These are phyloP conservation scores for Nasonia oneida DNA, from an alignment of 2,888 invertebrate genomes.

Conservation along the genomic window DNA sequence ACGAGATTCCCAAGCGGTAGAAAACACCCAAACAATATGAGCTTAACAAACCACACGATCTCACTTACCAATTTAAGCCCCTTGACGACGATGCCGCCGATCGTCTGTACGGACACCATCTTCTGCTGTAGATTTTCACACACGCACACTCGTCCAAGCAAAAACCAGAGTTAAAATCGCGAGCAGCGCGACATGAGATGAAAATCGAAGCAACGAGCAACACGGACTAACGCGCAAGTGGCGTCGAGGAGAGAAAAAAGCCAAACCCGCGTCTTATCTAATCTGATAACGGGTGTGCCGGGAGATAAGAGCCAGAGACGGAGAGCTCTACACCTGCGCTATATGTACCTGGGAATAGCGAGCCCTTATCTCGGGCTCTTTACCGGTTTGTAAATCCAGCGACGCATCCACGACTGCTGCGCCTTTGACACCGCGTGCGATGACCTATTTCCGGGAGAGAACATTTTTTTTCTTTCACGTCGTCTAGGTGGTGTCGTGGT, in stretches of 20 bases:
- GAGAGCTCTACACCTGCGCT: conserved; percentile 52
- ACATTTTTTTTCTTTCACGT: conserved; percentile 5
- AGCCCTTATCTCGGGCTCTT: conserved; percentile 30
- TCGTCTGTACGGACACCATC: conserved; percentile 91
- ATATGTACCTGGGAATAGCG: neutral
- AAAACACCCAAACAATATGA: neutral
- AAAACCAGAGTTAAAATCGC: neutral
- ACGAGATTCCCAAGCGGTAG: neutral
- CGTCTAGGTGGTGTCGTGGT: neutral
- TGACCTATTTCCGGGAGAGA: conserved; percentile 25
- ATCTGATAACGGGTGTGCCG: conserved; percentile 73
- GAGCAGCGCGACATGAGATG: neutral
- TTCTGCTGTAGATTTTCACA: conserved; percentile 67
- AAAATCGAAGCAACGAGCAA: neutral
- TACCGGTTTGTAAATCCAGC: neutral
- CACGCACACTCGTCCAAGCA: neutral
- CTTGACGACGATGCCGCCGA: conserved; percentile 90
- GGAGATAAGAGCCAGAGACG: conserved; percentile 67
- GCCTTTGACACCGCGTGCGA: conserved; percentile 16
- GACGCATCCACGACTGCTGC: neutral
- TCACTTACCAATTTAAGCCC: conserved; percentile 89
- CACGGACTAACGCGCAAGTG: neutral
- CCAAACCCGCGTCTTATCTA: conserved; percentile 76
- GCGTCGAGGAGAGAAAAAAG: conserved; percentile 59
- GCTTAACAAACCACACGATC: too few species aligned